phyloP scores from a whole-genome alignment of 2,888 invertebrate genomes.

The Drosophila maculinotata region DNA sequence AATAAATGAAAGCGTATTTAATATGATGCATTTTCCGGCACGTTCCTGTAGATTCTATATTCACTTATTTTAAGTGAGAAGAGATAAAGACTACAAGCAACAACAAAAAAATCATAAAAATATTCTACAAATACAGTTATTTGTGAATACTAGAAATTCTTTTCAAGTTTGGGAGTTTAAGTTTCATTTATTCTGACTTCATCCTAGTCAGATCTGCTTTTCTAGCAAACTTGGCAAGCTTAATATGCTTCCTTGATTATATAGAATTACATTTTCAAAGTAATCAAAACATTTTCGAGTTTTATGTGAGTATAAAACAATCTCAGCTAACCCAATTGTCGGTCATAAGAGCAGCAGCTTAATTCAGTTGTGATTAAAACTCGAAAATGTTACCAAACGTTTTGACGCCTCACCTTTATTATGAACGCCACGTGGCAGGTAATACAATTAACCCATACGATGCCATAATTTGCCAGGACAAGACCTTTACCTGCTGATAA shows the following conservation, averaged over 20 bases:
- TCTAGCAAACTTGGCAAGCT: background rate
- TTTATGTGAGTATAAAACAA: constrained; percentile 21
- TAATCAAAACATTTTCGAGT: constrained; percentile 20
- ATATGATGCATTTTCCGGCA: constrained; percentile 4
- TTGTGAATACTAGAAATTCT: no score
- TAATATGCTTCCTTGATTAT: background rate
- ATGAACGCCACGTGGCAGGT: constrained; percentile 59
- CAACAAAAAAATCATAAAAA: no score
- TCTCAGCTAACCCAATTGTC: constrained; percentile 36
- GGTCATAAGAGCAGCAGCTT: constrained; percentile 25
- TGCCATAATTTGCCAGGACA: constrained; percentile 65
- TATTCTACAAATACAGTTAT: no score
- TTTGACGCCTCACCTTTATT: constrained; percentile 22
- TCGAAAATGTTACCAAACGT: constrained; percentile 23
- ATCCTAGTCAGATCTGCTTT: background rate
- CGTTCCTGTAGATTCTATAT: background rate
- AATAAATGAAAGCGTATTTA: background rate
- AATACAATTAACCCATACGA: constrained; percentile 72
- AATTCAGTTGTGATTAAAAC: constrained; percentile 36
- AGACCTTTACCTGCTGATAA: constrained; percentile 48
- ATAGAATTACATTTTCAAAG: constrained; percentile 7
- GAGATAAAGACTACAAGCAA: no score
- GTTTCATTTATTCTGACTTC: background rate
- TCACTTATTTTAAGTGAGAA: no score
- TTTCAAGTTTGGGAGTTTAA: no score